Percentiles rank a stretch among this genome's conserved stretches.
Evolutionary conservation across 1,140 invertebrate genomes (phyloP).

Genomic region (Phenacoccus solenopsis): DNA sequence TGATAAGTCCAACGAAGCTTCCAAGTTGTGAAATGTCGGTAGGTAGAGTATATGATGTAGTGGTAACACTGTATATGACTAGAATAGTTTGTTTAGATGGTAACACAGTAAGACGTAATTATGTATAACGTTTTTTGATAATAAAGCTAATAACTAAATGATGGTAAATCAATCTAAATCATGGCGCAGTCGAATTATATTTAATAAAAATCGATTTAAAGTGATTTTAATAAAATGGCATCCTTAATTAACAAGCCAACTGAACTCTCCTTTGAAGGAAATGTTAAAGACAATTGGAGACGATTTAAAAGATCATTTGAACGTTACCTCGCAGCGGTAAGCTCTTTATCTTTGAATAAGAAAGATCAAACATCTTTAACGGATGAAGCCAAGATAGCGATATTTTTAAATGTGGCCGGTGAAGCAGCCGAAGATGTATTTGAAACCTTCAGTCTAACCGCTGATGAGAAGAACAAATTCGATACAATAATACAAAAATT

Average conservation of each 20-base stretch:
- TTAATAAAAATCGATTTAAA: too few relatives aligned
- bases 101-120: too few relatives aligned
- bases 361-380: neutral
- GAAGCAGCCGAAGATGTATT: neutral
- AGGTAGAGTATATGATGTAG: too few relatives aligned
- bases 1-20: too few relatives aligned
- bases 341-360: neutral
- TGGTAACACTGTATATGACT: too few relatives aligned
- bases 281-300: neutral
- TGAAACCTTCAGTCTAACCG: conserved; percentile 18
- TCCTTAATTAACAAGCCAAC: neutral
- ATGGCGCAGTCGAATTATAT: too few relatives aligned
- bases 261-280: neutral
- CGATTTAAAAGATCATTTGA: neutral
- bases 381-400: neutral
- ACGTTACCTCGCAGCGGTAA: neutral
- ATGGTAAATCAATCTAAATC: too few relatives aligned
- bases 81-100: too few relatives aligned
- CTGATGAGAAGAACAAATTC: conserved; percentile 25
- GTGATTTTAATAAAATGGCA: too few relatives aligned
- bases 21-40: too few relatives aligned
- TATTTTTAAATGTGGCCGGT: neutral
- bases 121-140: too few relatives aligned
- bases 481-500: conserved; percentile 26
- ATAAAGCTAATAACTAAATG: too few relatives aligned